Evolutionary conservation across 2,797 vertebrate genomes (phyloP).

Genomic region (Artibeus jamaicensis): DNA sequence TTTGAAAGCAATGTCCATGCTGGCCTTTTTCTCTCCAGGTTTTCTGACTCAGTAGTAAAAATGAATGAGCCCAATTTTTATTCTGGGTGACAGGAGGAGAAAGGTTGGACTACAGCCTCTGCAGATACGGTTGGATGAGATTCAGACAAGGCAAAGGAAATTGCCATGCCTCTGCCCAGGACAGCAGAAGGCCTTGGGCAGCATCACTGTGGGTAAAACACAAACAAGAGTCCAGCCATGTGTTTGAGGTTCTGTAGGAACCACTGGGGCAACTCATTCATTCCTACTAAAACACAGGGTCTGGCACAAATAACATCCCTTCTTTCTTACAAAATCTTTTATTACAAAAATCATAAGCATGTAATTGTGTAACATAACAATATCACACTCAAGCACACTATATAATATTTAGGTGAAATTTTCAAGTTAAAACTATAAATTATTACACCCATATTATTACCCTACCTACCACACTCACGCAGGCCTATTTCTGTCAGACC

Average conservation of each 20-base stretch:
- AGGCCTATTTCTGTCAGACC: too few species aligned
- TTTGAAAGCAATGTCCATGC: background rate
- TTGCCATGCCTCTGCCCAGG: background rate
- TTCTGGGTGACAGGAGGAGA: background rate
- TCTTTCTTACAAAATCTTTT: too few species aligned
- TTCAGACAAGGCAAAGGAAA: background rate
- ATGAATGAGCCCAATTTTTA: conserved; percentile 22
- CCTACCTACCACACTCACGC: too few species aligned
- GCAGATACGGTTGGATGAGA: background rate
- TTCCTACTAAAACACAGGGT: background rate
- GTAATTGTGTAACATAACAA: too few species aligned
- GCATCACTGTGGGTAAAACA: rapidly evolving
- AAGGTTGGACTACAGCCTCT: background rate
- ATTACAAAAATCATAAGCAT: too few species aligned
- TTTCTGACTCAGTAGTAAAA: conserved; percentile 42
- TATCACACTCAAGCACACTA: too few species aligned
- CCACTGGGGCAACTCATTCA: background rate
- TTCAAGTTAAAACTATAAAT: too few species aligned
- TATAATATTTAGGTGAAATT: too few species aligned
- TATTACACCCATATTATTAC: too few species aligned
- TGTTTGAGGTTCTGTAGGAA: background rate
- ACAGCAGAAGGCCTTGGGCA: background rate
- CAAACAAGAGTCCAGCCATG: background rate
- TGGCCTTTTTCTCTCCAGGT: conserved; percentile 29
- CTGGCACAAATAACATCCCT: too few species aligned